Base-by-base conservation (phyloP, 2,797 vertebrate genomes). In the Ctenopoma kingsleyae region DNA sequence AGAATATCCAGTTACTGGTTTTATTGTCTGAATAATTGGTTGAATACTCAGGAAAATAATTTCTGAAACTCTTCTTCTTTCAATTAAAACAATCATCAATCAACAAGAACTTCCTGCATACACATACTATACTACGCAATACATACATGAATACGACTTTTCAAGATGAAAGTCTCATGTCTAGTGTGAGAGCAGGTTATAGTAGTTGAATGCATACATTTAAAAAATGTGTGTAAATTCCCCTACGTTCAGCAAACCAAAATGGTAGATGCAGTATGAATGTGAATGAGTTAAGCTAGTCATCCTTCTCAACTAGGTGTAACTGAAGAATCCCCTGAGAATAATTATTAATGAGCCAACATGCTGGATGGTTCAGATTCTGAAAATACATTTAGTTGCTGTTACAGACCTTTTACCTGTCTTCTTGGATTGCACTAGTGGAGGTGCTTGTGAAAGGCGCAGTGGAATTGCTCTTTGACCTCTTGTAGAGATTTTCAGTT, bases 281-380 rank as follows among this genome's bases (percentile, higher is more conserved):
- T 65, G 23, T 71, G 62, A 55, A 73, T 64, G 58, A 74, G 71
- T 80, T 71, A 32, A 78, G 52, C 35, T 58, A 75, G 69, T 64
- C 4, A 44, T 80, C 67, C 82, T 72, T 81, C 76, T 80, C 74
- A 65, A 81, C 66, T 50, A 72, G 57, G 30, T 32, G 30, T 9
- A 32, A 2, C 1, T 8, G 30, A 46, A 76, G 53, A 72, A 57
- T 52, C 84, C 78, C 71, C 66, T 66, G 65, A 81, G 67, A 70
- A 30, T 57, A 52, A 68, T 89, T 88, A 88, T 89, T 91, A 88
- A 91, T 88, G 53, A 87, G 87, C 82, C 68, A 80, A 76, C 57
- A 66, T 62, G 66, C 82, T 78, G 67, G 63, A 75, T 85, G 78
- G 52, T 83, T 78, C 56, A 76, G 74, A 86, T 85, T 87, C 82